Evolutionary conservation across 2,113 vertebrate genomes (phyloP).

Genomic region (Ahaetulla prasina): DNA sequence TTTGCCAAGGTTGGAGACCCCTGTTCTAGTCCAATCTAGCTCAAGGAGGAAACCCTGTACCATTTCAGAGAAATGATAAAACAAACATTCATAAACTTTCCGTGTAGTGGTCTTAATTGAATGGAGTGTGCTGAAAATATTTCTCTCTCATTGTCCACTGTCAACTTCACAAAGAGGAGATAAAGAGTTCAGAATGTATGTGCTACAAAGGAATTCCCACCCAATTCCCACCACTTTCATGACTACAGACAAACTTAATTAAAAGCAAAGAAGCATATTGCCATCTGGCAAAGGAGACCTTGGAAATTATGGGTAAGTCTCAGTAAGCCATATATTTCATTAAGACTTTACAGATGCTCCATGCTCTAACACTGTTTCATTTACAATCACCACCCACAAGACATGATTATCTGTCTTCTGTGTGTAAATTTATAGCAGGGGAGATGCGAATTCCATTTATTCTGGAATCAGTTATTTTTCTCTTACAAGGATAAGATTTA

Average conservation of each 20-base stretch:
- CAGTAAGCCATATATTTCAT: neutral
- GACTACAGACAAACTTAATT: neutral
- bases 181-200: neutral
- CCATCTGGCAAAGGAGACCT: neutral
- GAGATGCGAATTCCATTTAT: neutral
- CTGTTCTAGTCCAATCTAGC: neutral
- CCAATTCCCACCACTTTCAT: neutral
- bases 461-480: neutral
- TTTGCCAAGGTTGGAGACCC: too few species aligned
- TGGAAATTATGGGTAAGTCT: neutral
- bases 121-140: neutral
- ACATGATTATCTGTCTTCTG: neutral
- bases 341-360: neutral
- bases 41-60: neutral
- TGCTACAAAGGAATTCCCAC: neutral
- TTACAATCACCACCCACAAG: neutral
- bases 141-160: neutral
- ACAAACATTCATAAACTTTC: neutral
- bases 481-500: neutral
- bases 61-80: neutral
- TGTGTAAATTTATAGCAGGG: neutral
- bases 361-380: neutral
- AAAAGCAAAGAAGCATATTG: neutral
- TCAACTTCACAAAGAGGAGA: neutral
- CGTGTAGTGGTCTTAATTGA: neutral